phyloP scores from a whole-genome alignment of 2,113 vertebrate genomes.

The Clarias magur region DNA sequence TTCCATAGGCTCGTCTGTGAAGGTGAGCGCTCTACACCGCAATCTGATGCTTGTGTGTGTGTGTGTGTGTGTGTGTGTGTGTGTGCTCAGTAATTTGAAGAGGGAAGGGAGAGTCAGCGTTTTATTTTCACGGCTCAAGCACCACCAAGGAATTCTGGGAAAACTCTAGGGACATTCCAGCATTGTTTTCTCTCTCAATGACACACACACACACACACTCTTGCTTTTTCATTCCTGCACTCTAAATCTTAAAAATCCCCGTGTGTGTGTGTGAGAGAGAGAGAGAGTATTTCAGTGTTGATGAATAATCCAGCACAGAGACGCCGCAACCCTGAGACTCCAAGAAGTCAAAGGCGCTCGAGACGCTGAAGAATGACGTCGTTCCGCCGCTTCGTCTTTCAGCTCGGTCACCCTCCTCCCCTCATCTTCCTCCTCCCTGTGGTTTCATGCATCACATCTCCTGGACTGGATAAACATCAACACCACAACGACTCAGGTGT shows the following conservation, averaged over 20 bases:
- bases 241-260: not conserved
- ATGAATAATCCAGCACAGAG: not conserved
- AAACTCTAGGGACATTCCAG: conserved; percentile 45
- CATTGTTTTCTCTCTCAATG: not conserved
- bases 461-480: not conserved
- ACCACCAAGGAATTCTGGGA: conserved; percentile 58
- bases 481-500: no score
- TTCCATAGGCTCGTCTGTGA: not conserved
- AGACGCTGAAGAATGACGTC: not conserved
- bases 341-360: not conserved
- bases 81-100: not conserved
- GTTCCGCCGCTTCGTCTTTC: not conserved
- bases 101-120: conserved; percentile 12
- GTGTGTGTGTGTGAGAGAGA: no score
- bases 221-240: not conserved
- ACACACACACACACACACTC: not conserved
- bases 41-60: not conserved
- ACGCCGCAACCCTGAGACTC: not conserved
- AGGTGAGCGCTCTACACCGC: not conserved
- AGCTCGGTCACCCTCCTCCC: not conserved
- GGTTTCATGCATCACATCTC: not conserved
- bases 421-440: not conserved
- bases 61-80: no score
- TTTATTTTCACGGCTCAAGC: conserved; percentile 57
- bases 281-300: not conserved